These are phyloP conservation scores for Periophthalmus modestus DNA, from an alignment of 2,113 vertebrate species.

Conservation along the genomic window DNA sequence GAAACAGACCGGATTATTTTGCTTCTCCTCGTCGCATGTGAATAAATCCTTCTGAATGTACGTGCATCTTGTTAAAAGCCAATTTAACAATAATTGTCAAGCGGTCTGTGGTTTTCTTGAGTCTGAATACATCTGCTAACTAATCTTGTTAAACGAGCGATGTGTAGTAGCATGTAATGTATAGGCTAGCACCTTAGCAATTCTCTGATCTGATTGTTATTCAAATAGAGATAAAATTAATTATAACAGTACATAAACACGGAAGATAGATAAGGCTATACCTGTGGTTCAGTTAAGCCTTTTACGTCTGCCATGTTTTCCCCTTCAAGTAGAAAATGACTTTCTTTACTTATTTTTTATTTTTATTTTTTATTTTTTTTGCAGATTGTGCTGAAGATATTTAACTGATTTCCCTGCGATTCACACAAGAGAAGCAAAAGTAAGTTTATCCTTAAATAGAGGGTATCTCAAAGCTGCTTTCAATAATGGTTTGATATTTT, in stretches of 20 bases:
- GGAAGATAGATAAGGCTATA: neutral
- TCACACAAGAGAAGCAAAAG: conserved; percentile 25
- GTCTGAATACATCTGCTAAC: neutral
- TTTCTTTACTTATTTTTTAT: conserved; percentile 18
- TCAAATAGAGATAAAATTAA: neutral
- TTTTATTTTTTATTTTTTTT: conserved; percentile 32
- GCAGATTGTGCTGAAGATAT: conserved; percentile 19
- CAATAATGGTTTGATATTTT: neutral
- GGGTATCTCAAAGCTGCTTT: neutral
- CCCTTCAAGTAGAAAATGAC: neutral
- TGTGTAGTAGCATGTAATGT: conserved; percentile 6
- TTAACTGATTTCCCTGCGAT: neutral
- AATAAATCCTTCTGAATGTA: too few relatives aligned
- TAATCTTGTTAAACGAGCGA: conserved; percentile 16
- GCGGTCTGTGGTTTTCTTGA: neutral
- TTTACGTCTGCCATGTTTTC: neutral
- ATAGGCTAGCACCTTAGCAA: conserved; percentile 39
- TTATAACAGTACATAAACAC: neutral
- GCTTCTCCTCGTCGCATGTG: neutral
- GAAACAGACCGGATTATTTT: conserved; percentile 32
- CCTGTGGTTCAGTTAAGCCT: neutral
- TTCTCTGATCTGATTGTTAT: conserved; percentile 1
- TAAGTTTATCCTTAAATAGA: conserved; percentile 38
- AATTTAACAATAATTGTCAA: fast-evolving
- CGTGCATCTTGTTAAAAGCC: fast-evolving